These are phyloP conservation scores for Muschampia plurimacula DNA, from an alignment of 2,888 invertebrate species.

Conservation along the genomic window DNA sequence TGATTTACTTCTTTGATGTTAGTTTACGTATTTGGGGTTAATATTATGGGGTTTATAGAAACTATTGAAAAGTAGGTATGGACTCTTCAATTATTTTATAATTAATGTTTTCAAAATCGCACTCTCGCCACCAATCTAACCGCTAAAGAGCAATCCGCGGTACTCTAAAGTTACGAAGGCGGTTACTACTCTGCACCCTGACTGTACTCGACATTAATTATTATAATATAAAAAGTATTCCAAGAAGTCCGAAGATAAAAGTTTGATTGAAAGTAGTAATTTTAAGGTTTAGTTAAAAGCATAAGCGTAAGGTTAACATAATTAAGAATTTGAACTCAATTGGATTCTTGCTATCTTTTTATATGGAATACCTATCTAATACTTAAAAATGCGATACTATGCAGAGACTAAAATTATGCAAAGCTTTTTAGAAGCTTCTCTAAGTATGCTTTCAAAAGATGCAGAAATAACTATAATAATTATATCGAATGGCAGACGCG, in stretches of 20 bases:
- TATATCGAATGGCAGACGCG: too few relatives aligned
- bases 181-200: conserved; percentile 71
- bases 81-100: conserved; percentile 1
- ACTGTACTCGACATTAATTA: conserved; percentile 59
- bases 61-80: not conserved
- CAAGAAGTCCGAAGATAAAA: not conserved
- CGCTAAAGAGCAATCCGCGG: conserved; percentile 77
- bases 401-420: too few relatives aligned
- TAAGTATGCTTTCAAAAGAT: too few relatives aligned
- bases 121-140: conserved; percentile 70
- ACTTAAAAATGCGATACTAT: too few relatives aligned
- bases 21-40: not conserved
- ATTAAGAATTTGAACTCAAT: too few relatives aligned
- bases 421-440: too few relatives aligned
- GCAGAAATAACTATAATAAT: too few relatives aligned
- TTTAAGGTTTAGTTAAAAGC: too few relatives aligned
- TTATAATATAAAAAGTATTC: not conserved
- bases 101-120: conserved; percentile 68
- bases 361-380: too few relatives aligned
- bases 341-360: too few relatives aligned
- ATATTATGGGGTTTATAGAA: not conserved
- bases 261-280: not conserved
- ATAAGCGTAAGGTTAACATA: too few relatives aligned
- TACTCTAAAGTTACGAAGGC: conserved; percentile 79
- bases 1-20: not conserved